Conservation (phyloP, 2,113 vertebrate species). For the Oryzias woworae region DNA sequence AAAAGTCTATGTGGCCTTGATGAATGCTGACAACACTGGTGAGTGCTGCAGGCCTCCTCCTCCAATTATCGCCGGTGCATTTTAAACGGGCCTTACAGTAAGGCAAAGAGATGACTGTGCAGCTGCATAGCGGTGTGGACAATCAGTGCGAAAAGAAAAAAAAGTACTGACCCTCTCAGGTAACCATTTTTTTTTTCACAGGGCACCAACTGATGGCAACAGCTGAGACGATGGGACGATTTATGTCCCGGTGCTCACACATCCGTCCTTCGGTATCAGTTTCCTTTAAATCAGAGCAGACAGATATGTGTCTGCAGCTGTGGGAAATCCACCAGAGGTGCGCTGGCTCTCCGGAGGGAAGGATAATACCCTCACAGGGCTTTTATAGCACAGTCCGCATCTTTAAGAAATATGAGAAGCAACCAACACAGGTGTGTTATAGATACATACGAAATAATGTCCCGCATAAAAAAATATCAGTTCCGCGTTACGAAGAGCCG, state of each 20-base stretch:
- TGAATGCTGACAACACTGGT: conserved; percentile 11
- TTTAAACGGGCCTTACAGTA: conserved; percentile 39
- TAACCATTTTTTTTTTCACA: conserved; percentile 62
- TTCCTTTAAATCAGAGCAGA: conserved; percentile 40
- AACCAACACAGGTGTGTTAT: conserved; percentile 10
- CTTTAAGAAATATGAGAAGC: conserved; percentile 29
- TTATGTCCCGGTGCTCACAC: conserved; percentile 61
- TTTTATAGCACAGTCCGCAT: conserved; percentile 3
- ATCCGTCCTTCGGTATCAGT: conserved; percentile 55
- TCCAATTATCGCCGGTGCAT: conserved; percentile 34
- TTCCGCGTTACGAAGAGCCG: conserved; percentile 29
- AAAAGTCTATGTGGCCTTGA: conserved; percentile 21
- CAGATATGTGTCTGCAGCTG: conserved; percentile 55
- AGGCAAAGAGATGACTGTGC: conserved; percentile 29
- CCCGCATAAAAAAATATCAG: conserved; percentile 16
- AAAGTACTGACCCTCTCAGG: conserved; percentile 54
- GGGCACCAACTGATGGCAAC: conserved; percentile 57
- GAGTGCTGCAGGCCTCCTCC: conserved; percentile 11
- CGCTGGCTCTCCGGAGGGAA: conserved; percentile 25
- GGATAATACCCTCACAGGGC: conserved; percentile 12
- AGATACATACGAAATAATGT: conserved; percentile 23
- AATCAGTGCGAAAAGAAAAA: conserved; percentile 31
- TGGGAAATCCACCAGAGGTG: conserved; percentile 33
- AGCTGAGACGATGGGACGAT: conserved; percentile 66
- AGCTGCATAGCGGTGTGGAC: conserved; percentile 46